Evolutionary conservation across 2,797 vertebrate species (phyloP), one percentile per base, ranked within the genome.

Genomic region (Phoxinus dragarum): DNA sequence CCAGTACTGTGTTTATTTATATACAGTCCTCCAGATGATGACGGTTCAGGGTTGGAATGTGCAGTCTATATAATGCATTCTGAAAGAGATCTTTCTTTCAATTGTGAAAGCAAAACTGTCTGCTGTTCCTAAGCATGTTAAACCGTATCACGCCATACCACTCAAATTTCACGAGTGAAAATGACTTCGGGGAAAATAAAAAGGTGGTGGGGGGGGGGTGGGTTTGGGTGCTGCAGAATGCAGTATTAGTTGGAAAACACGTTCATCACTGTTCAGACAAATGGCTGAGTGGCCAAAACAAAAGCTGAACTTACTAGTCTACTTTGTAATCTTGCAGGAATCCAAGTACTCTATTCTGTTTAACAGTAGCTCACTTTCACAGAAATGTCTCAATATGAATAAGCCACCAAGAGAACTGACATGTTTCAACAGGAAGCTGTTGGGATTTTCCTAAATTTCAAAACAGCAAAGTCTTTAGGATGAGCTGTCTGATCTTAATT

Each of bases 381-480:
- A 67, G 52, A 69, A 84, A 52, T 38, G 71, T 38, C n/a, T 87
- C 11, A n/a, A 27, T 61, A 52, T 23, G 3, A 40, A 54, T n/a
- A 47, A 74, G 42, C 66, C 44, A 69, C 47, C 47, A 59, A 76
- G 36, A 27, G n/a, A 9, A 47, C 54, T 14, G 52, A 86, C 86
- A 61, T 66, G 85, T 88, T 77, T 80, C 5, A 78, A 59, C 85
- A 83, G 42, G 21, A 44, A 38, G 23, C 31, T 34, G 36, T 11
- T 66, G 56, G 83, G 86, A 85, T 59, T 85, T 88, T 34, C 86
- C 80, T 21, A 49, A 54, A 79, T 52, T 78, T 73, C 5, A 83
- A 73, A 80, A 83, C 19, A 73, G 27, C 23, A 42, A 67, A 61
- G 5, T 54, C 38, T 31, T 64, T 14, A 44, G 69, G 23, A 54